Percentiles rank a stretch among this genome's conserved stretches.
Evolutionary conservation across 37 sponge, comb jelly and placozoan species (phyloP).

Genomic region (Tethya wilhelma): DNA sequence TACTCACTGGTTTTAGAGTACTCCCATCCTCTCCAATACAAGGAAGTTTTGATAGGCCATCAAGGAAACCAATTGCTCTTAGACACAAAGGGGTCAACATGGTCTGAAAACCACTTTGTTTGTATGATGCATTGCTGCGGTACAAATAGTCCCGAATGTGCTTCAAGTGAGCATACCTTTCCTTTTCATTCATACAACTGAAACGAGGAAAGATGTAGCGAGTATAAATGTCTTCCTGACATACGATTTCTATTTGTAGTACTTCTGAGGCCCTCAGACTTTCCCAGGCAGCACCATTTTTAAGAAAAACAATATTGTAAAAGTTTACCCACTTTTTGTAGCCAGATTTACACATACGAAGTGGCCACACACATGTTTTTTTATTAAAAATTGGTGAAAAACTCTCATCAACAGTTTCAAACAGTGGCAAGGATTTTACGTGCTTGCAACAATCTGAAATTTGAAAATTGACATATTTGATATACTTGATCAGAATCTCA

Average conservation of each 20-base stretch:
- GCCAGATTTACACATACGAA: not conserved
- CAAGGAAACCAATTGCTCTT: not conserved
- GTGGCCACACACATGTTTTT: not conserved
- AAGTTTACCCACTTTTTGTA: not conserved
- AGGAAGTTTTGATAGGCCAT: not conserved
- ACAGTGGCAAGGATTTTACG: constrained; percentile 5
- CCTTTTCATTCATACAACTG: not conserved
- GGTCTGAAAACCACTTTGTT: not conserved
- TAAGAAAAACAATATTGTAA: not conserved
- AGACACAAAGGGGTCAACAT: not conserved
- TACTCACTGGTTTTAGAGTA: not conserved
- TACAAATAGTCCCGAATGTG: not conserved
- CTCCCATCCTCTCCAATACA: not conserved
- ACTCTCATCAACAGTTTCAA: not conserved
- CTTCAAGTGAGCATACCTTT: not conserved
- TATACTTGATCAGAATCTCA: constrained; percentile 2
- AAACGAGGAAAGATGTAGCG: not conserved
- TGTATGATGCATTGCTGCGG: not conserved
- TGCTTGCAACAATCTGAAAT: not conserved
- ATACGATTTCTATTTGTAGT: not conserved
- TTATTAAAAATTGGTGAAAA: not conserved
- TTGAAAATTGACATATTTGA: constrained; percentile 13
- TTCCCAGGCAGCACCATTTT: not conserved
- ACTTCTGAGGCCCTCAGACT: not conserved
- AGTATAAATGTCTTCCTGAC: not conserved